Evolutionary conservation across 2,888 invertebrate species (phyloP).

Genomic region (Apotomis capreana): DNA sequence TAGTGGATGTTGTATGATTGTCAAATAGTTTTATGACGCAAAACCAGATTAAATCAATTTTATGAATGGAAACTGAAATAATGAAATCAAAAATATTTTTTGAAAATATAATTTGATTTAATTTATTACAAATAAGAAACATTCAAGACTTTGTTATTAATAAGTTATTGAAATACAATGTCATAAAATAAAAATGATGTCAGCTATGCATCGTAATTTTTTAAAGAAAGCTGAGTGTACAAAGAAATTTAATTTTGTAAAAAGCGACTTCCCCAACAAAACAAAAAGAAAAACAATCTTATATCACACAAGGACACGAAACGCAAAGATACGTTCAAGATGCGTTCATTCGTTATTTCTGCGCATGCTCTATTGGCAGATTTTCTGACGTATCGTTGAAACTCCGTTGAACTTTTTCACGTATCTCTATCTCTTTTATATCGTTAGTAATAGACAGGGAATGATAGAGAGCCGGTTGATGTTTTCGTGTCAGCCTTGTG

Average conservation of each 20-base stretch:
- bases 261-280: not conserved
- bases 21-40: not conserved
- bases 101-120: not conserved
- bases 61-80: not conserved
- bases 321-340: constrained; percentile 66
- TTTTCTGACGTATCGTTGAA: constrained; percentile 64
- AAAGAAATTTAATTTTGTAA: not conserved
- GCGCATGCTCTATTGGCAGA: constrained; percentile 78
- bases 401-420: constrained; percentile 70
- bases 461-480: constrained; percentile 80
- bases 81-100: not conserved
- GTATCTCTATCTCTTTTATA: constrained; percentile 73
- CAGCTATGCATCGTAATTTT: too few relatives aligned
- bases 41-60: not conserved
- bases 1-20: not conserved
- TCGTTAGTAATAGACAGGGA: constrained; percentile 71
- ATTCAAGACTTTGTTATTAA: too few relatives aligned
- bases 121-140: not conserved
- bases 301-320: constrained; percentile 42
- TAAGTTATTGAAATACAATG: too few relatives aligned
- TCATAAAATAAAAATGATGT: too few relatives aligned
- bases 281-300: not conserved
- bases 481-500: constrained; percentile 84
- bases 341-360: constrained; percentile 57
- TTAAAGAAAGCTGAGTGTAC: too few relatives aligned